Evolutionary conservation across 2,797 vertebrate species (phyloP), one percentile per base, ranked within the genome.

Genomic region (Megaceryle alcyon): DNA sequence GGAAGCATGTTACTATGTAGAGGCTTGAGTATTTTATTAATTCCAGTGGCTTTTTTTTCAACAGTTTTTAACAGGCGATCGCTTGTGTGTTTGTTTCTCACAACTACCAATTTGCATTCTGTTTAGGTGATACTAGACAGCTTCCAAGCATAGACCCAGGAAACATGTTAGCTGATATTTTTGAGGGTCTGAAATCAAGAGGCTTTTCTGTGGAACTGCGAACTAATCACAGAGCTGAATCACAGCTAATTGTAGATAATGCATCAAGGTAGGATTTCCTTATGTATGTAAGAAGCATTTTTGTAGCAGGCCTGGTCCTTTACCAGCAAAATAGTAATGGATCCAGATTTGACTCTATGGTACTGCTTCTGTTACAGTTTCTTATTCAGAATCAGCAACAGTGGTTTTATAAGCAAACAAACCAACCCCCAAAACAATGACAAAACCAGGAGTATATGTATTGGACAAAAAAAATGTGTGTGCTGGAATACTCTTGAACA

Each of bases 71-170:
- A 61, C 12, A n/a, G 15, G 12, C 66, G 14, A 14, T 77, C 4
- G 29, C 5, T 72, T 69, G 16, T 0, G 41, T 41, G 15, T 41
- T 41, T 41, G 46, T 39, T 90, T 91, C 21, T 89, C 19, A 83
- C 31, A 70, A 83, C 66, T 65, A 26, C 18, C 81, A 46, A 43
- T 2, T 11, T 43, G 8, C n/a, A 8, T 64, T 69, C 26, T 64
- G 28, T 96, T 70, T 73, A 99, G 98, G 98, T 94, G 98, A 99
- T 93, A 86, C 98, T 63, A 98, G 98, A 44, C 98, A 99, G 86
- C 96, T 99, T 37, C 98, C 98, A 57, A 99, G 98, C 96, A 99
- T 99, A 94, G 98, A 98, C 41, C 98, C 98, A 60, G 98, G 98
- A 54, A 99, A 98, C 88, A 70, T 98, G 86, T 92, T 99, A 41